A percentile compares a stretch with the other conserved stretches of the same genome.
Conservation (phyloP, 2,113 vertebrate species). For the Lophotis ruficrista region DNA sequence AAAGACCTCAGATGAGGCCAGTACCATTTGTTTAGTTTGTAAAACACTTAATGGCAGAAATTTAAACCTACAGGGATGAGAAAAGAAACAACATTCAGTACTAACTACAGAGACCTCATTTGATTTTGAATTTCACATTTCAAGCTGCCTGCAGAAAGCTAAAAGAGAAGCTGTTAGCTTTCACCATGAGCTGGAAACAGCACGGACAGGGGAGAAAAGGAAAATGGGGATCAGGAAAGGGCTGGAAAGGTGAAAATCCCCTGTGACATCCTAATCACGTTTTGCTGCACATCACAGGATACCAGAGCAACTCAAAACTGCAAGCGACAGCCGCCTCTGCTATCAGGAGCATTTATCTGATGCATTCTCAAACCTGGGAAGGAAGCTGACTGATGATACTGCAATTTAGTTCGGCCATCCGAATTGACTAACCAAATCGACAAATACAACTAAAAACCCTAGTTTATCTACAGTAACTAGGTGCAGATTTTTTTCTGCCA, state of each 20-base stretch:
- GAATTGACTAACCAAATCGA: not conserved
- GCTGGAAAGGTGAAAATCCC: slow-evolving; percentile 18
- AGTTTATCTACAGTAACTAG: not conserved
- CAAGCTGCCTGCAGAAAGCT: not conserved
- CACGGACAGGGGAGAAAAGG: not conserved
- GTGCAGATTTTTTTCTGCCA: not conserved
- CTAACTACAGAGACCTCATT: not conserved
- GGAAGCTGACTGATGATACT: not conserved
- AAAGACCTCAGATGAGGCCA: not conserved
- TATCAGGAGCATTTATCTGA: not conserved
- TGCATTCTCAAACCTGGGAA: not conserved
- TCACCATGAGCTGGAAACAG: not conserved
- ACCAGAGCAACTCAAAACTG: not conserved
- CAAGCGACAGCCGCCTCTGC: not conserved
- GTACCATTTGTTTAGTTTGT: not conserved
- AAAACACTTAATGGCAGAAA: not conserved
- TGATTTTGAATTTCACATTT: slow-evolving; percentile 19
- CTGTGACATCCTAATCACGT: not conserved
- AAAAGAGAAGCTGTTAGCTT: not conserved
- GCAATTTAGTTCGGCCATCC: not conserved
- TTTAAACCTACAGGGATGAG: not conserved
- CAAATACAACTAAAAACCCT: not conserved
- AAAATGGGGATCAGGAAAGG: not conserved
- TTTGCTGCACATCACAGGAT: not conserved
- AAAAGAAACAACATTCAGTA: not conserved